Percentiles rank a stretch among this genome's conserved stretches.
These are phyloP conservation scores for Popillia japonica DNA, from an alignment of 1,140 invertebrate species.

Conservation along the genomic window DNA sequence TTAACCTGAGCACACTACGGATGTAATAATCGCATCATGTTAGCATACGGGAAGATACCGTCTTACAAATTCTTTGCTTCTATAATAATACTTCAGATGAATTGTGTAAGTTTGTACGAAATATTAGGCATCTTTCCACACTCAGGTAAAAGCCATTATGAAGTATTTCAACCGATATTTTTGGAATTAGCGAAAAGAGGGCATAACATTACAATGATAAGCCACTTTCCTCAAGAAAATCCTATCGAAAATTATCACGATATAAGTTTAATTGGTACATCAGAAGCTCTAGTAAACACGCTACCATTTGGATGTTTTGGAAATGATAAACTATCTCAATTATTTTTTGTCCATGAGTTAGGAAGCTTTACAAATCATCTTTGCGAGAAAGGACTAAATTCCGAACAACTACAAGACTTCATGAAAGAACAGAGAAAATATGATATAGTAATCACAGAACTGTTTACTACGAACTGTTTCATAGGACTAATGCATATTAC, in stretches of 20 bases:
- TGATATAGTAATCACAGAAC: constrained; percentile 72
- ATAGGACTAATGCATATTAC: constrained; percentile 61
- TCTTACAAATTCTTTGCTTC: too few relatives aligned
- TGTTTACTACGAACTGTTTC: constrained; percentile 74
- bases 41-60: too few relatives aligned
- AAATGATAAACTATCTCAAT: constrained; percentile 17
- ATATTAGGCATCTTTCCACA: constrained; percentile 49
- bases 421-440: constrained; percentile 59
- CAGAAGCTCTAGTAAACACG: neutral
- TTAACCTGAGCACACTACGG: too few relatives aligned
- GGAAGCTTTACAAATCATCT: constrained; percentile 39
- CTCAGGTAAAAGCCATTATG: constrained; percentile 61
- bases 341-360: constrained; percentile 22
- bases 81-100: neutral
- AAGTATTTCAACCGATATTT: constrained; percentile 69
- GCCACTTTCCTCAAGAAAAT: constrained; percentile 65
- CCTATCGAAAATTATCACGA: constrained; percentile 59
- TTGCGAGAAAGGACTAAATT: constrained; percentile 60
- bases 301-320: constrained; percentile 38
- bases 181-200: constrained; percentile 69
- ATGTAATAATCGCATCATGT: too few relatives aligned
- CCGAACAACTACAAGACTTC: constrained; percentile 45
- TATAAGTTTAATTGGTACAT: constrained; percentile 49
- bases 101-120: constrained; percentile 35
- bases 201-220: constrained; percentile 75